These are phyloP conservation scores for Rhyzopertha dominica DNA, from an alignment of 1,140 invertebrate genomes.

Conservation along the genomic window DNA sequence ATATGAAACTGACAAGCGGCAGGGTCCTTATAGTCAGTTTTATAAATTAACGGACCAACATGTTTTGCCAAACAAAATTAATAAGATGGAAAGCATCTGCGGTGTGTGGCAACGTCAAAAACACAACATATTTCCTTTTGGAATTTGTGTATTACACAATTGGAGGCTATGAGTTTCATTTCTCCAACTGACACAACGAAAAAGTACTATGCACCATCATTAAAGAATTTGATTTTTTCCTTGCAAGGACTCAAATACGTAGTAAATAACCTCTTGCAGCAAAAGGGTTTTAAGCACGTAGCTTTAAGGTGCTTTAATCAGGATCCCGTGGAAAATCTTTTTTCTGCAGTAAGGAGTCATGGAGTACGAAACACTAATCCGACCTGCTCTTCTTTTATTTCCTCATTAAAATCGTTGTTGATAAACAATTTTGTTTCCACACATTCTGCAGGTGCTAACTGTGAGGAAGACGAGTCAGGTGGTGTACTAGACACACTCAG, in stretches of 20 bases:
- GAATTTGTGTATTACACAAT: not conserved
- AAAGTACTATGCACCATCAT: conserved; percentile 1
- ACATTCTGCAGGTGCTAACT: too few relatives aligned
- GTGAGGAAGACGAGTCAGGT: too few relatives aligned
- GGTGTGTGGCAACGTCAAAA: too few relatives aligned
- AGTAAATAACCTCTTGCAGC: not conserved
- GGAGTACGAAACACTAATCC: conserved; percentile 6
- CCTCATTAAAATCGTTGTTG: too few relatives aligned
- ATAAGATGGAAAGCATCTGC: too few relatives aligned
- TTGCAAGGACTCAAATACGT: conserved; percentile 1
- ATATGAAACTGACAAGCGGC: too few relatives aligned
- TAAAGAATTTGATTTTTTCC: conserved; percentile 2
- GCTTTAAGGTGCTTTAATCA: conserved; percentile 2
- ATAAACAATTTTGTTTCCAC: too few relatives aligned
- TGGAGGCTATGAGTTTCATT: not conserved
- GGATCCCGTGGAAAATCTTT: conserved; percentile 10
- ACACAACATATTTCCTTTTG: not conserved
- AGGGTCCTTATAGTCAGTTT: too few relatives aligned
- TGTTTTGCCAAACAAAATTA: too few relatives aligned
- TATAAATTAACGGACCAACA: too few relatives aligned
- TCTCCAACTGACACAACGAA: too few relatives aligned
- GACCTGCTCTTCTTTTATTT: conserved; percentile 3
- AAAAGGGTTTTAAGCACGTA: conserved; percentile 2
- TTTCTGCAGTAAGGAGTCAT: not conserved
- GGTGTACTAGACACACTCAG: too few relatives aligned